Percentiles rank a stretch among this genome's conserved stretches.
phyloP scores from a whole-genome alignment of 2,113 vertebrate species.

The Uropsilus gracilis region DNA sequence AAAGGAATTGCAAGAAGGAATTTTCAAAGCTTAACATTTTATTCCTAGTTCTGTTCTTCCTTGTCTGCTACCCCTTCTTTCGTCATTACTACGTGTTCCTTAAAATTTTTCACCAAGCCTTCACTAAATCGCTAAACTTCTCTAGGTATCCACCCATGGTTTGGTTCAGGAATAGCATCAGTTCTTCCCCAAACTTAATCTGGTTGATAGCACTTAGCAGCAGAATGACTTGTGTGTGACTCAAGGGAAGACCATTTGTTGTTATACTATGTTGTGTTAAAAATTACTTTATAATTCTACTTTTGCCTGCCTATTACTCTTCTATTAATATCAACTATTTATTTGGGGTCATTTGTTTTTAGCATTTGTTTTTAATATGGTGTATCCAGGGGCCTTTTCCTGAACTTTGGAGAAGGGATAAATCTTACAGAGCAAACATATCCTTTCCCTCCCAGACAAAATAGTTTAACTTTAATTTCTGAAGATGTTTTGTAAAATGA shows the following conservation, averaged over 20 bases:
- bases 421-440: not conserved
- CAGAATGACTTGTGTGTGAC: not conserved
- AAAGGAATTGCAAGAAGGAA: not conserved
- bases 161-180: not conserved
- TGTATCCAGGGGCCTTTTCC: not conserved
- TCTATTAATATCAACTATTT: constrained; percentile 7
- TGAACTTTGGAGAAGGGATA: not conserved
- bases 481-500: not conserved
- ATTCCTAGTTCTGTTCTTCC: not conserved
- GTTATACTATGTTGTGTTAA: not conserved
- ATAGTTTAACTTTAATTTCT: constrained; percentile 15
- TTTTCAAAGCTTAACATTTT: constrained; percentile 1
- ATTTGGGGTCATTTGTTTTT: constrained; percentile 3
- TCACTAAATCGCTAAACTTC: too few relatives aligned
- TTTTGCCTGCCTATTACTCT: not conserved
- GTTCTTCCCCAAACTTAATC: not conserved
- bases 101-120: not conserved
- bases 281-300: not conserved
- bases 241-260: not conserved
- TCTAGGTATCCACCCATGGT: not conserved
- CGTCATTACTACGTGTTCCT: not conserved
- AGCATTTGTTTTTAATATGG: not conserved
- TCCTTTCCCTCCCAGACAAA: not conserved
- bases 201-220: not conserved
- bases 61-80: not conserved